Percentiles rank a stretch among this genome's conserved stretches.
Evolutionary conservation across 2,113 vertebrate species (phyloP).

Genomic region (Hiodon tergisus): DNA sequence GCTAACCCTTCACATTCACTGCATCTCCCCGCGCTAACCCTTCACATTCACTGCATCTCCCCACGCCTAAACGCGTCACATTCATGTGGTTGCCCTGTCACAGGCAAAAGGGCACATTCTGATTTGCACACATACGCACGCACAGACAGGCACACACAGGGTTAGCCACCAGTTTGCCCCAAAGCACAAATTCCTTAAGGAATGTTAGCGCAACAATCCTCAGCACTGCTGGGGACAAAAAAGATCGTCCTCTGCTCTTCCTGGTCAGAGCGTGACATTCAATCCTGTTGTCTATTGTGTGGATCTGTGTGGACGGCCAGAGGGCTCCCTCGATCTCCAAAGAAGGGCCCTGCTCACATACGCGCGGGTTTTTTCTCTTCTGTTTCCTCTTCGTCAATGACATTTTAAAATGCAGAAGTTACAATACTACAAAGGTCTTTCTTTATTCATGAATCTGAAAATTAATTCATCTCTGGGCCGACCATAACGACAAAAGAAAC

Average conservation of each 20-base stretch:
- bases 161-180: neutral
- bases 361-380: neutral
- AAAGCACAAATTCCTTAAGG: neutral
- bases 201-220: constrained; percentile 3
- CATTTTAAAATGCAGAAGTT: neutral
- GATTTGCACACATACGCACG: neutral
- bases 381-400: neutral
- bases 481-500: constrained; percentile 2
- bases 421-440: neutral
- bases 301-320: neutral
- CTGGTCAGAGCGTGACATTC: neutral
- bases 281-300: constrained; percentile 14
- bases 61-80: neutral
- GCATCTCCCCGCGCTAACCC: no score
- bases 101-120: neutral
- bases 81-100: neutral
- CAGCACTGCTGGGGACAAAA: neutral
- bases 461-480: neutral
- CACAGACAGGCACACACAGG: neutral
- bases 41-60: neutral
- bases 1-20: no score
- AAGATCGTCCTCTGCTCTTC: neutral
- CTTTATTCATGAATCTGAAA: constrained; percentile 7
- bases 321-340: neutral
- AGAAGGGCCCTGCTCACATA: neutral